A percentile compares a stretch with the other conserved stretches of the same genome.
Conservation (phyloP, 2,888 invertebrate species). For the Antitype chi region DNA sequence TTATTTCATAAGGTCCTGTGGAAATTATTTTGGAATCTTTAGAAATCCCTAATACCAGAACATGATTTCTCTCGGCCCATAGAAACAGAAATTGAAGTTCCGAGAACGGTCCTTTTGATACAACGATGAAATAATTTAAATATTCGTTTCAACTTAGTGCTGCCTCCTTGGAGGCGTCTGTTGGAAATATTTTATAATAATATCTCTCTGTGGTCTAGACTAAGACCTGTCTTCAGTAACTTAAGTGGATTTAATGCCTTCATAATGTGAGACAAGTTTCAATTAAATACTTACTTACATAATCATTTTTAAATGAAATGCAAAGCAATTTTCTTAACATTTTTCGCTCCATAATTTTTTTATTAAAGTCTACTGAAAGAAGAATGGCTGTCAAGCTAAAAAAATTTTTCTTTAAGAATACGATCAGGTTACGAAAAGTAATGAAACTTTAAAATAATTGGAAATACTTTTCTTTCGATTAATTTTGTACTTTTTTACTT, state of each 20-base stretch:
- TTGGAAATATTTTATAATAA: constrained; percentile 33
- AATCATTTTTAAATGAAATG: constrained; percentile 29
- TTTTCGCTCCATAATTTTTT: constrained; percentile 12
- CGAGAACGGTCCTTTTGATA: constrained; percentile 8
- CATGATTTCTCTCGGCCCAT: background rate
- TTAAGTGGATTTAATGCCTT: constrained; percentile 66
- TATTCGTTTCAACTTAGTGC: constrained; percentile 19
- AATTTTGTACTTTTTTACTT: too few species aligned
- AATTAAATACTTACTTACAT: constrained; percentile 42
- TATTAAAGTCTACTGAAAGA: background rate
- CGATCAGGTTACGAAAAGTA: background rate
- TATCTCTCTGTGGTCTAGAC: constrained; percentile 46
- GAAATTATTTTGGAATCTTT: background rate
- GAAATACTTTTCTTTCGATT: background rate
- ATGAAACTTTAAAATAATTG: background rate
- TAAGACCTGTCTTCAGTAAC: constrained; percentile 57
- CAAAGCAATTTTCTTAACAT: constrained; percentile 21
- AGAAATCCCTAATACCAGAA: background rate
- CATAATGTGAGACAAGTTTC: constrained; percentile 49
- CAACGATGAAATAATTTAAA: constrained; percentile 12
- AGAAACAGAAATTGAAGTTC: background rate
- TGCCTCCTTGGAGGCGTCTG: background rate
- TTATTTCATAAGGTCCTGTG: background rate
- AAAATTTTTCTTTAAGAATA: background rate
- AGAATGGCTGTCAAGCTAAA: background rate